Conservation (phyloP, 2,888 invertebrate genomes). For the Ephialtes manifestator region DNA sequence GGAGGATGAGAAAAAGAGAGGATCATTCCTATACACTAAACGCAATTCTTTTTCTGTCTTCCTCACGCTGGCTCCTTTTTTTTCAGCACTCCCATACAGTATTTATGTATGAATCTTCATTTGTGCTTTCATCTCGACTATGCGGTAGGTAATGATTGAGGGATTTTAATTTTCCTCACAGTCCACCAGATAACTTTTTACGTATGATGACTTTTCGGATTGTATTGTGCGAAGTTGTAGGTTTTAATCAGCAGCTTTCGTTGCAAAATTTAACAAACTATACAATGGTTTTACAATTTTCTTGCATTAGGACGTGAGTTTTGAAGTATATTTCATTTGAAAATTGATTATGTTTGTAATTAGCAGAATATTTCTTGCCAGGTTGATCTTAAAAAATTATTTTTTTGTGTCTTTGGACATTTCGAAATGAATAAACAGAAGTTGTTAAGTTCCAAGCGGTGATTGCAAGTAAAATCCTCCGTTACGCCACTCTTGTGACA, state of each 20-base stretch:
- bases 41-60: constrained; percentile 16
- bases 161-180: neutral
- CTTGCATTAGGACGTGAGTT: neutral
- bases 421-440: no score
- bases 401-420: no score
- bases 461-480: no score
- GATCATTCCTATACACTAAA: constrained; percentile 41
- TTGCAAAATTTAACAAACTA: no score
- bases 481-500: no score
- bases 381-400: no score
- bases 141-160: constrained; percentile 1
- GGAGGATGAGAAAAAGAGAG: constrained; percentile 36
- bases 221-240: neutral
- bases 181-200: constrained; percentile 2
- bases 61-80: constrained; percentile 3
- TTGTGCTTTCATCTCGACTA: constrained; percentile 9
- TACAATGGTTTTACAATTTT: neutral
- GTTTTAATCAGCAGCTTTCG: no score
- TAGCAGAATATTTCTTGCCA: neutral
- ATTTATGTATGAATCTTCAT: constrained; percentile 45
- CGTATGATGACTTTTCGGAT: neutral
- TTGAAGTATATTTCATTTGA: neutral
- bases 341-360: no score
- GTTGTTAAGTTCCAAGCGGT: no score
- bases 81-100: constrained; percentile 10